Conservation (phyloP, 2,797 vertebrate species). For the Gadopsis marmoratus region DNA sequence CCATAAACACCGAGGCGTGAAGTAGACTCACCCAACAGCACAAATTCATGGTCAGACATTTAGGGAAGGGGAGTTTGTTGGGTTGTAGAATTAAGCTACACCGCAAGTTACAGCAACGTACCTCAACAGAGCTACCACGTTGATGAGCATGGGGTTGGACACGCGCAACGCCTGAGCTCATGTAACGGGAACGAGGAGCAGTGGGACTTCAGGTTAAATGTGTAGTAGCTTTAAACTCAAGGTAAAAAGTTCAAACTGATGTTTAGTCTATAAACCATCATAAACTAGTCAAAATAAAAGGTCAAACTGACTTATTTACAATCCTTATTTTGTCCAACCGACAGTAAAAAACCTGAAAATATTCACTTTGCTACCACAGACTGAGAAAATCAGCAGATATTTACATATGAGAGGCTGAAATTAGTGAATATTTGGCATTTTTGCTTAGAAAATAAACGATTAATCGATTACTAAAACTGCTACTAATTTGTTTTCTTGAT, state of each 20-base stretch:
- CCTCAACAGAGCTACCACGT: not conserved
- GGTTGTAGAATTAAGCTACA: not conserved
- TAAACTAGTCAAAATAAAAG: too few relatives aligned
- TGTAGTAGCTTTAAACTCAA: not conserved
- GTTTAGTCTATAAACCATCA: not conserved
- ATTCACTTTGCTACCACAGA: not conserved
- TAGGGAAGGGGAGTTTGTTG: not conserved
- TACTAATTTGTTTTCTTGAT: not conserved
- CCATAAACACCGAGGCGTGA: conserved; percentile 61
- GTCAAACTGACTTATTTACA: not conserved
- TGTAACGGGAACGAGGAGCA: not conserved
- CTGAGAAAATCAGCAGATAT: not conserved
- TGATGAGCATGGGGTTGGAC: not conserved
- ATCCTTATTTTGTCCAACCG: not conserved
- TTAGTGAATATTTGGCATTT: not conserved
- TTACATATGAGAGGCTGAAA: not conserved
- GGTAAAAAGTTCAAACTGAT: not conserved
- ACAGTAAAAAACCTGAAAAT: not conserved
- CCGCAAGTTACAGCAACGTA: not conserved
- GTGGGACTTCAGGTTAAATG: not conserved
- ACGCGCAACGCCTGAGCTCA: not conserved
- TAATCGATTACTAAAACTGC: not conserved
- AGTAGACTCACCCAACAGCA: conserved; percentile 40
- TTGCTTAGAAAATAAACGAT: not conserved
- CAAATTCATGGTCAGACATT: conserved; percentile 69